phyloP scores from a whole-genome alignment of 2,888 invertebrate genomes.

The Salpingus planirostris region DNA sequence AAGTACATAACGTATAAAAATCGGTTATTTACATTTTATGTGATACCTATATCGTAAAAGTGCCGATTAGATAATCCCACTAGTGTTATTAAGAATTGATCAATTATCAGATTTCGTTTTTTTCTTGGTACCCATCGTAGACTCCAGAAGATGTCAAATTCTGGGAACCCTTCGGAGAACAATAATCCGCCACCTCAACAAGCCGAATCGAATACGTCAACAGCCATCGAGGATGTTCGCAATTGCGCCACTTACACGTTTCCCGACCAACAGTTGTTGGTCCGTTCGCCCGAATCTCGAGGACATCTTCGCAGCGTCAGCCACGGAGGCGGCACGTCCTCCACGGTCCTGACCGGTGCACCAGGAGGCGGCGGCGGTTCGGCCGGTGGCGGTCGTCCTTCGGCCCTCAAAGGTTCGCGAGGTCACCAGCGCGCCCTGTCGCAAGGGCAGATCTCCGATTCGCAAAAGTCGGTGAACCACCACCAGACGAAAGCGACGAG shows the following conservation, averaged over 20 bases:
- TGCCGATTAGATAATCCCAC: neutral
- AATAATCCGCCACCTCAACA: neutral
- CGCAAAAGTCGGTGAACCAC: slow-evolving; percentile 32
- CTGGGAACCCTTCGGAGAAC: slow-evolving; percentile 46
- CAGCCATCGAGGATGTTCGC: slow-evolving; percentile 1
- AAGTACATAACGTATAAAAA: too few relatives aligned
- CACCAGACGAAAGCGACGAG: slow-evolving; percentile 28
- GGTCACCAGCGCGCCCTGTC: slow-evolving; percentile 50
- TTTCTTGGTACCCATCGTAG: slow-evolving; percentile 44
- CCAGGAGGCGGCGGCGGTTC: slow-evolving; percentile 41
- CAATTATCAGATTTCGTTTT: neutral
- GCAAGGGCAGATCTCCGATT: slow-evolving; percentile 71
- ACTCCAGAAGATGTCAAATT: slow-evolving; percentile 62
- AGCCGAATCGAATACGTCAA: too few relatives aligned
- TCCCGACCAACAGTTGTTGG: too few relatives aligned
- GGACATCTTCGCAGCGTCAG: slow-evolving; percentile 53
- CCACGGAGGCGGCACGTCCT: slow-evolving; percentile 61
- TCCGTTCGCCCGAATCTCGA: slow-evolving; percentile 25
- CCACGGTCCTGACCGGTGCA: too few relatives aligned
- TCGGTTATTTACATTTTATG: too few relatives aligned
- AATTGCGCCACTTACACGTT: slow-evolving; percentile 40
- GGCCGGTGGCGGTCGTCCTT: slow-evolving; percentile 49
- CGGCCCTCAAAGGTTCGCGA: slow-evolving; percentile 60
- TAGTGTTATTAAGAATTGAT: neutral
- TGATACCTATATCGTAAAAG: too few relatives aligned